Evolutionary conservation across 2,113 vertebrate species (phyloP).

Genomic region (Nematolebias whitei): DNA sequence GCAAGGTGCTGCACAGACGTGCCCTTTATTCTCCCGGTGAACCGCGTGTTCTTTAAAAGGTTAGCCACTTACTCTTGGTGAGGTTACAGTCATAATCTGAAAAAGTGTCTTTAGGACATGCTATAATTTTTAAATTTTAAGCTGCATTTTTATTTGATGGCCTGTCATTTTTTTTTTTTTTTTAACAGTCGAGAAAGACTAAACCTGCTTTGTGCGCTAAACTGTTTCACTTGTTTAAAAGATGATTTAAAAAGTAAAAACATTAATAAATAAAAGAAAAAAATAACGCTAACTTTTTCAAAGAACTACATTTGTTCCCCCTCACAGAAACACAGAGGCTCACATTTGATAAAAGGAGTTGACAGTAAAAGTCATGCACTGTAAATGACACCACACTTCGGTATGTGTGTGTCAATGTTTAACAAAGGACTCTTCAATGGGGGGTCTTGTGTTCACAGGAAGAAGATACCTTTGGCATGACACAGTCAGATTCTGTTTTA

Average conservation of each 20-base stretch:
- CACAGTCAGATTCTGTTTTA: constrained; percentile 16
- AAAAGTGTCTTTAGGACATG: no score
- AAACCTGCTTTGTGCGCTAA: background rate
- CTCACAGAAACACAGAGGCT: constrained; percentile 36
- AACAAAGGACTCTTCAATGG: constrained; percentile 36
- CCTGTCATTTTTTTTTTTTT: background rate
- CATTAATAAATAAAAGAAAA: background rate
- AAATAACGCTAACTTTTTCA: background rate
- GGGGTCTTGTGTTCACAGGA: constrained; percentile 42
- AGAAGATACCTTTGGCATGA: constrained; percentile 44
- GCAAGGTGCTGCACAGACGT: constrained; percentile 11
- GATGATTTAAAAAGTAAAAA: no score
- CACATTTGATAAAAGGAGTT: constrained; percentile 24
- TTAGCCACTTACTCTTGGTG: constrained; percentile 38
- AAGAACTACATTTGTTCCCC: constrained; percentile 12
- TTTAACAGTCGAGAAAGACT: background rate
- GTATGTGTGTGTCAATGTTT: constrained; percentile 57
- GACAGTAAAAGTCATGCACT: constrained; percentile 47
- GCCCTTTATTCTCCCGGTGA: constrained; percentile 28
- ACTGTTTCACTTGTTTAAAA: background rate
- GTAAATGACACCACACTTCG: constrained; percentile 51
- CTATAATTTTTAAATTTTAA: no score
- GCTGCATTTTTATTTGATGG: background rate
- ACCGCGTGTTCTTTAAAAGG: constrained; percentile 30
- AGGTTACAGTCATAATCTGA: constrained; percentile 13